Percentiles rank a stretch among this genome's conserved stretches.
Evolutionary conservation across 2,888 invertebrate species (phyloP).

Genomic region (Priocnemis perturbator): DNA sequence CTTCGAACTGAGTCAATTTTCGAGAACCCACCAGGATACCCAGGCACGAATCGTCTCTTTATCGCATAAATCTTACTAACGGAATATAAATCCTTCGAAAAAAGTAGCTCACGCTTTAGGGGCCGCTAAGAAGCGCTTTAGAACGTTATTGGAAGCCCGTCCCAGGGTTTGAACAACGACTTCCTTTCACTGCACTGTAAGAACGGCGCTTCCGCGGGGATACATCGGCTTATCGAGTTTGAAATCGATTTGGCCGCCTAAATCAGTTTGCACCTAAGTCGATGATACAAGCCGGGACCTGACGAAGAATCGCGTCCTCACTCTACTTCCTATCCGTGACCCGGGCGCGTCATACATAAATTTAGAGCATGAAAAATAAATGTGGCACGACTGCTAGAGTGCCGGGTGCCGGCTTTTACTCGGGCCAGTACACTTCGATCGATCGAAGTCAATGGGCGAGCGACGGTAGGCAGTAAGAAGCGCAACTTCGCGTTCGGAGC

Average conservation of each 20-base stretch:
- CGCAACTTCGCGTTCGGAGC: constrained; percentile 33
- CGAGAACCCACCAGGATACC: too few species aligned
- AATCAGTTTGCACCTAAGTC: constrained; percentile 45
- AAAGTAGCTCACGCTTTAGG: too few species aligned
- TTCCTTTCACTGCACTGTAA: too few species aligned
- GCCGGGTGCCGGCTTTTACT: constrained; percentile 8
- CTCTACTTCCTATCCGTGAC: constrained; percentile 19
- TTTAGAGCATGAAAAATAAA: constrained; percentile 55
- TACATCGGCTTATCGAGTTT: constrained; percentile 40
- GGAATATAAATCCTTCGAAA: too few species aligned
- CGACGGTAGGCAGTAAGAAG: constrained; percentile 13
- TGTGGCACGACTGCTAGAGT: constrained; percentile 32
- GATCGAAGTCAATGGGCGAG: constrained; percentile 18
- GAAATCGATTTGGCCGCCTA: constrained; percentile 36
- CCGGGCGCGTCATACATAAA: constrained; percentile 56
- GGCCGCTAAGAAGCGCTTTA: constrained; percentile 11
- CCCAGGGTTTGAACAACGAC: background rate
- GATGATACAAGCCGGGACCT: constrained; percentile 40
- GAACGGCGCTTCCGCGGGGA: too few species aligned
- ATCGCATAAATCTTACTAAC: too few species aligned
- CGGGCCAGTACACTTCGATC: constrained; percentile 30
- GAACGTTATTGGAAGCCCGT: constrained; percentile 17
- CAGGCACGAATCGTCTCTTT: too few species aligned
- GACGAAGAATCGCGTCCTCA: constrained; percentile 48
- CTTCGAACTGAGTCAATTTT: too few species aligned